Evolutionary conservation across 2,888 invertebrate species (phyloP).

Genomic region (Glyphotaelius pellucidus): DNA sequence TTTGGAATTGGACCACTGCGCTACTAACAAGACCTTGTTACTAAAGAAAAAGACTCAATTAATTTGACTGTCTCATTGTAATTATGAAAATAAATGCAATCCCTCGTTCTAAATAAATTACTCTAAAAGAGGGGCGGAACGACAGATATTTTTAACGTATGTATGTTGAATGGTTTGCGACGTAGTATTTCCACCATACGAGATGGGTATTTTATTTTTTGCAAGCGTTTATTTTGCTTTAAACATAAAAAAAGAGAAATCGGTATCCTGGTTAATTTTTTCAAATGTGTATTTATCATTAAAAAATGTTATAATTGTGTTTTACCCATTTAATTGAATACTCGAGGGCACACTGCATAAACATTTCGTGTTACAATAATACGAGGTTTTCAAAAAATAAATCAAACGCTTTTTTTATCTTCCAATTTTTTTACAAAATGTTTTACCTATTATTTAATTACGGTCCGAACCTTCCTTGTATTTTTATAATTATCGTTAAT

Average conservation of each 20-base stretch:
- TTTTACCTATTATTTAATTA: constrained; percentile 42
- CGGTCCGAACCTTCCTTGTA: neutral
- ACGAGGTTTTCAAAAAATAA: neutral
- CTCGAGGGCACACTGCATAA: neutral
- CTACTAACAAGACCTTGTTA: too few species aligned
- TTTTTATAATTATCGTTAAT: constrained; percentile 27
- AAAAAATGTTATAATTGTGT: neutral
- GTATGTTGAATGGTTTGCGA: neutral
- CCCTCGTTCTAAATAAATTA: too few species aligned
- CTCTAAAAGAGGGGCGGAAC: too few species aligned
- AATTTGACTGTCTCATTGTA: neutral
- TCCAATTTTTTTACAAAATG: neutral
- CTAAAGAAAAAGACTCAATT: neutral
- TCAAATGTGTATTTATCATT: neutral
- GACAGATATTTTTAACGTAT: too few species aligned
- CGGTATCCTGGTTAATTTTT: neutral
- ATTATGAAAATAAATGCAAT: too few species aligned
- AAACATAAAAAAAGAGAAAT: neutral
- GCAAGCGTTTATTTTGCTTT: neutral
- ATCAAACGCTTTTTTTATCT: neutral
- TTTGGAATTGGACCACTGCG: too few species aligned
- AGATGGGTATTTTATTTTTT: too few species aligned
- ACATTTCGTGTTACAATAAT: neutral
- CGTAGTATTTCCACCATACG: too few species aligned
- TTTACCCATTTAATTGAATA: neutral